These are phyloP conservation scores for Thymelicus lineola DNA, from an alignment of 2,888 invertebrate genomes.

Conservation along the genomic window DNA sequence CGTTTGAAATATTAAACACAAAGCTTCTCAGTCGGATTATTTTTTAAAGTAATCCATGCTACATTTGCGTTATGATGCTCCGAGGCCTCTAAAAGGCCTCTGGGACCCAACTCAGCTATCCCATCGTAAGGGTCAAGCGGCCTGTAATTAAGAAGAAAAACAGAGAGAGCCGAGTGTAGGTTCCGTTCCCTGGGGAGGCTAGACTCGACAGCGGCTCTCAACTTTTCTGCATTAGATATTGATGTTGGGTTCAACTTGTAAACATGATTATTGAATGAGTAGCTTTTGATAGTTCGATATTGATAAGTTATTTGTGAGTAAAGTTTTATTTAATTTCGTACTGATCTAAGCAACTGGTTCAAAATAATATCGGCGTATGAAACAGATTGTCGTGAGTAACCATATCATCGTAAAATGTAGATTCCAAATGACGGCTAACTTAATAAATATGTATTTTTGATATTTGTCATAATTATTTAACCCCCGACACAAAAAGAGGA, in stretches of 20 bases:
- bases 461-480: too few relatives aligned
- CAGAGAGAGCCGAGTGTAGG: background rate
- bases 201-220: slow-evolving; percentile 1
- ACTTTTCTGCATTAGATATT: background rate
- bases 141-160: slow-evolving; percentile 11
- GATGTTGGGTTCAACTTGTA: background rate
- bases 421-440: too few relatives aligned
- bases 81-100: background rate
- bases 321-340: too few relatives aligned
- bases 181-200: slow-evolving; percentile 2
- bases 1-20: background rate
- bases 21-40: background rate
- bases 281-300: background rate
- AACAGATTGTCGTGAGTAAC: too few relatives aligned
- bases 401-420: too few relatives aligned
- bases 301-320: too few relatives aligned
- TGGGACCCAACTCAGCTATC: background rate
- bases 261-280: background rate
- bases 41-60: background rate
- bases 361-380: too few relatives aligned
- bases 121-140: slow-evolving; percentile 4
- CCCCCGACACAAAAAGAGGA: too few relatives aligned
- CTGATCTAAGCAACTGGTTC: too few relatives aligned
- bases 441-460: too few relatives aligned
- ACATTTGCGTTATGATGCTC: slow-evolving; percentile 5